Conservation (phyloP, 2,888 invertebrate genomes). For the Rosalia funebris region DNA sequence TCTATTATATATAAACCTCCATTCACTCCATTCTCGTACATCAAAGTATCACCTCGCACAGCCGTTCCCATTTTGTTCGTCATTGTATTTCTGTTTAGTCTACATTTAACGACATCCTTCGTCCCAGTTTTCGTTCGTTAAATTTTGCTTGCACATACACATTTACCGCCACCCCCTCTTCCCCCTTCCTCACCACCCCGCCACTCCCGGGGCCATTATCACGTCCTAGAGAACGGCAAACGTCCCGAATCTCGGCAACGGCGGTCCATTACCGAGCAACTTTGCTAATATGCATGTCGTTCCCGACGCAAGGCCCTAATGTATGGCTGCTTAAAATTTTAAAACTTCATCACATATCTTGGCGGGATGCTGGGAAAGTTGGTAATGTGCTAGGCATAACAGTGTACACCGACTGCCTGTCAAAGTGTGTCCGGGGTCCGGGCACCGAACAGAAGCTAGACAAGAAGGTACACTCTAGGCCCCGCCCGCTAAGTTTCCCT, state of each 20-base stretch:
- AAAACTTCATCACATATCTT: slow-evolving; percentile 25
- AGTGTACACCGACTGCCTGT: slow-evolving; percentile 4
- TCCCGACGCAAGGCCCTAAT: slow-evolving; percentile 13
- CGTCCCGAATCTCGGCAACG: slow-evolving; percentile 10
- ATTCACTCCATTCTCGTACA: too few species aligned
- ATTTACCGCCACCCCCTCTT: neutral
- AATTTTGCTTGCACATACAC: neutral
- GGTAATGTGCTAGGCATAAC: slow-evolving; percentile 22
- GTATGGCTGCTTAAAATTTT: slow-evolving; percentile 24
- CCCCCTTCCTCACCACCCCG: neutral
- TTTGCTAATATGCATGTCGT: slow-evolving; percentile 28
- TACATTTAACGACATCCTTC: too few species aligned
- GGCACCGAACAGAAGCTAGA: too few species aligned
- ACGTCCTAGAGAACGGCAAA: slow-evolving; percentile 11
- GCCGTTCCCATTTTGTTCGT: too few species aligned
- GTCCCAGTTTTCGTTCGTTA: neutral
- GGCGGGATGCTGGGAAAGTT: slow-evolving; percentile 8
- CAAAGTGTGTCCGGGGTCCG: slow-evolving; percentile 11
- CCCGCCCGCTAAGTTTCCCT: too few species aligned
- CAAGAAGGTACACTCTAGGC: neutral
- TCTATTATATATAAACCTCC: too few species aligned
- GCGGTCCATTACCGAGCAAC: slow-evolving; percentile 23
- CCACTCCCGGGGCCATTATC: slow-evolving; percentile 7
- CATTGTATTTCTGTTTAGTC: too few species aligned
- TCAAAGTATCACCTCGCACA: too few species aligned